Evolutionary conservation across 2,113 vertebrate genomes (phyloP).

Genomic region (Barnardius zonarius): DNA sequence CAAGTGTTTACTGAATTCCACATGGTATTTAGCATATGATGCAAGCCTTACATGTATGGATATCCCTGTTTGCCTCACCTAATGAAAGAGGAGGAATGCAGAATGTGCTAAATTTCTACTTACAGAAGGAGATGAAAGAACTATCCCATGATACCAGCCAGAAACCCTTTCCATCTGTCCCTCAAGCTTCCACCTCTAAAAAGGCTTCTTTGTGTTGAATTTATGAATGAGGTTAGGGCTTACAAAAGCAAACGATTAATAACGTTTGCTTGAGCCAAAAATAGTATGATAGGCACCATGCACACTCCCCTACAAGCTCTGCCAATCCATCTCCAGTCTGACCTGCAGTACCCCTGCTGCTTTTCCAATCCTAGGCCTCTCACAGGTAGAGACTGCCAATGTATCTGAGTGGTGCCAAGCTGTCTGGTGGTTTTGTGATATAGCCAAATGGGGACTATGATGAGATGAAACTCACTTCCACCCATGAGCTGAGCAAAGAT

Average conservation of each 20-base stretch:
- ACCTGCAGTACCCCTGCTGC: slow-evolving; percentile 40
- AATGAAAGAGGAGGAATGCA: neutral
- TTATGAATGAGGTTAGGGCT: slow-evolving; percentile 54
- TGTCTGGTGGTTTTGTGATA: slow-evolving; percentile 55
- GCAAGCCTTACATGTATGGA: neutral
- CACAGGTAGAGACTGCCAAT: slow-evolving; percentile 11
- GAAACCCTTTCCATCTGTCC: neutral
- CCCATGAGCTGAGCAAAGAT: neutral
- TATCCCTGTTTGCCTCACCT: neutral
- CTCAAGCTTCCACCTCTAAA: neutral
- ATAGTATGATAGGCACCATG: neutral
- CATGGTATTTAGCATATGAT: neutral
- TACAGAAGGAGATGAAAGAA: neutral
- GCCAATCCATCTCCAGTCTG: slow-evolving; percentile 18
- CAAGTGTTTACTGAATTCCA: neutral
- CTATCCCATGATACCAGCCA: neutral
- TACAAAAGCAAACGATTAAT: slow-evolving; percentile 33
- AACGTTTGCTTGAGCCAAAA: slow-evolving; percentile 37
- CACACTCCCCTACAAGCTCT: neutral
- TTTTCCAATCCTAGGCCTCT: slow-evolving; percentile 41
- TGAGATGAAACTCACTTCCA: slow-evolving; percentile 36
- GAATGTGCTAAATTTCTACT: neutral
- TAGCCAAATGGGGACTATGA: slow-evolving; percentile 25
- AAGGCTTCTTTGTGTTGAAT: slow-evolving; percentile 6
- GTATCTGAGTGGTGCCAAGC: slow-evolving; percentile 35